These are phyloP conservation scores for Blastobasis lacticolella DNA, from an alignment of 2,888 invertebrate species.

Conservation along the genomic window DNA sequence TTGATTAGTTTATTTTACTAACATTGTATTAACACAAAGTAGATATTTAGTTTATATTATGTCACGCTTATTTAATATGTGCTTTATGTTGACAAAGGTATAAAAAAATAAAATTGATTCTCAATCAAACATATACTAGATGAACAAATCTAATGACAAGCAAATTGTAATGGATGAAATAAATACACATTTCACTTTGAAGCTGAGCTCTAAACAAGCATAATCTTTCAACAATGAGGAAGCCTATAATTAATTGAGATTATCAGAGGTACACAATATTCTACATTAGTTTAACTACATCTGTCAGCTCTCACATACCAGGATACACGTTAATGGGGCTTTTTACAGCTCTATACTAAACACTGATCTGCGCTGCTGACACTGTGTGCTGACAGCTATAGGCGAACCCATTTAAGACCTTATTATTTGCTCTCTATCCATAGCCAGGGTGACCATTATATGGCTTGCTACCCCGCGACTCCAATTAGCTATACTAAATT, in stretches of 20 bases:
- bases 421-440: background rate
- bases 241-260: slow-evolving; percentile 51
- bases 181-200: background rate
- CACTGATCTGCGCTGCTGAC: background rate
- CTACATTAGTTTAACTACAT: slow-evolving; percentile 37
- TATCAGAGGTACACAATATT: slow-evolving; percentile 56
- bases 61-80: slow-evolving; percentile 64
- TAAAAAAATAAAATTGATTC: slow-evolving; percentile 27
- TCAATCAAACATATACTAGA: background rate
- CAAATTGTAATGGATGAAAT: background rate
- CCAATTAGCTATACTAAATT: slow-evolving; percentile 27
- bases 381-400: background rate
- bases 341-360: slow-evolving; percentile 7
- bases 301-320: no score
- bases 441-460: slow-evolving; percentile 39
- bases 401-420: background rate
- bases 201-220: slow-evolving; percentile 1
- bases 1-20: slow-evolving; percentile 55
- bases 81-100: slow-evolving; percentile 48
- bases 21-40: slow-evolving; percentile 34
- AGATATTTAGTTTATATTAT: slow-evolving; percentile 44
- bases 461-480: slow-evolving; percentile 31
- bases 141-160: background rate
- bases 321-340: no score
- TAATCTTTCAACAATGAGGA: slow-evolving; percentile 6